Evolutionary conservation across 2,888 invertebrate genomes (phyloP), one percentile per base, ranked within the genome.

Genomic region (Papilio elwesi): DNA sequence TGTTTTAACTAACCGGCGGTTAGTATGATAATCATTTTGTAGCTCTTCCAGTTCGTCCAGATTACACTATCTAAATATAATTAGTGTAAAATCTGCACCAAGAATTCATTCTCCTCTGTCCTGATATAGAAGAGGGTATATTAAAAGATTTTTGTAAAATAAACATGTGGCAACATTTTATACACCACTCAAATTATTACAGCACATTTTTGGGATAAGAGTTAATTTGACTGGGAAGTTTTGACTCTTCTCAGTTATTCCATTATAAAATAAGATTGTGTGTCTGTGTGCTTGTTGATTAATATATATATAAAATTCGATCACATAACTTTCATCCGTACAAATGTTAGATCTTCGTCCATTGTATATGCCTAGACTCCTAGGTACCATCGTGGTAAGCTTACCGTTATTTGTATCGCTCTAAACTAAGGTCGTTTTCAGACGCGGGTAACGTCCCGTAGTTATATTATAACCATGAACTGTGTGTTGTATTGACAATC

Each of bases 171-270:
- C n/a, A 59, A 48, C 12, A 36, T 59, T 48, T 68, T 68, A 13
- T 36, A 51, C 15, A 26, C n/a, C 53, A 53, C 15, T 26, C 12
- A 49, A 48, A 64, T 55, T 67, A 43, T 4, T 43, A 43, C 7
- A 26, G 26, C 26, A 26, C 26, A 26, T 4, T 26, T 26, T 26
- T 26, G 26, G 26, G 26, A 26, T 26, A 26, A 26, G 26, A 26
- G 26, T 26, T 26, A 26, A 26, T 26, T 26, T n/a, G 53, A 68
- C 71, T 52, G 53, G 15, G 68, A 68, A 55, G 63, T 71, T 59
- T 48, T 71, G 16, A 66, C 53, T 53, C 68, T 63, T 72, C 68
- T 52, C 38, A 53, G 63, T 63, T 72, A 68, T 72, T 72, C 71
- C 71, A 72, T 53, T 72, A 65, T 57, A 53, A 63, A 53, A 68